A percentile compares a stretch with the other conserved stretches of the same genome.
Evolutionary conservation across 2,797 vertebrate species (phyloP).

Genomic region (Loris lydekkerianus): DNA sequence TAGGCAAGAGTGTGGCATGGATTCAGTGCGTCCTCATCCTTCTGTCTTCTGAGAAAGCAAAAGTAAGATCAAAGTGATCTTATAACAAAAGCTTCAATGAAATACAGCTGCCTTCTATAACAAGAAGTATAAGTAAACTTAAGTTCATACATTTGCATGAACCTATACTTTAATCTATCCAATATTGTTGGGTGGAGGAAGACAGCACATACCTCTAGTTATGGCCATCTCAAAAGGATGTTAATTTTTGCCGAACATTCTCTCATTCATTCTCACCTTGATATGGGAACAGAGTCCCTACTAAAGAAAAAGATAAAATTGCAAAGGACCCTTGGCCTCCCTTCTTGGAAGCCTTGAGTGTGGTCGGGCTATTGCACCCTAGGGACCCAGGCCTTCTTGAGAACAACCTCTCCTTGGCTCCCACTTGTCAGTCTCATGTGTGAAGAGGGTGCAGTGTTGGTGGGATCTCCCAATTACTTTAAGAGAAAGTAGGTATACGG

Average conservation of each 20-base stretch:
- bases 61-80: background rate
- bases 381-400: rapidly evolving
- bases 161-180: background rate
- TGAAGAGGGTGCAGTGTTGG: no score
- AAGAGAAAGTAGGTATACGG: background rate
- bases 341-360: background rate
- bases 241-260: background rate
- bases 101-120: background rate
- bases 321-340: background rate
- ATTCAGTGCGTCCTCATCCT: background rate
- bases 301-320: background rate
- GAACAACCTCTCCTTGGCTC: no score
- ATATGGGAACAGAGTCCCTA: background rate
- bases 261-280: background rate
- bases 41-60: background rate
- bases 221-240: background rate
- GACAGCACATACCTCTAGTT: rapidly evolving
- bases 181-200: background rate
- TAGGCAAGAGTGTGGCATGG: background rate
- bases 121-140: background rate
- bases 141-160: background rate
- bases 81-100: background rate
- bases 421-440: background rate
- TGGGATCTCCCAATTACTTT: background rate
- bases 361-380: no score